These are phyloP conservation scores for Enteromius treurensis DNA, from an alignment of 2,797 vertebrate genomes.

Conservation along the genomic window DNA sequence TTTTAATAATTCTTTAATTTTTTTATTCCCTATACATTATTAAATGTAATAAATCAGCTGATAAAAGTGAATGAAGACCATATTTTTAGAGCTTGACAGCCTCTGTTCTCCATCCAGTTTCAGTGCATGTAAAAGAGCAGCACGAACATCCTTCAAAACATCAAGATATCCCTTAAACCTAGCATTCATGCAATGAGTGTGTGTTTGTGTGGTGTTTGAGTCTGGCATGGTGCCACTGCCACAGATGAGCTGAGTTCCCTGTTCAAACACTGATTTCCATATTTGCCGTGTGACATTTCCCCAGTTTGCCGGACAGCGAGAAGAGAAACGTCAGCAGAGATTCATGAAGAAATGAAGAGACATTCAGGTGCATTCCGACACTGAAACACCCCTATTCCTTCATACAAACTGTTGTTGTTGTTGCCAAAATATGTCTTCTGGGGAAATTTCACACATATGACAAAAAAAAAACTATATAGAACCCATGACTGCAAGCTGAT, in stretches of 20 bases:
- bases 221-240: conserved; percentile 53
- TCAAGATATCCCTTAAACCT: background rate
- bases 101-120: background rate
- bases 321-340: conserved; percentile 56
- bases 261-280: conserved; percentile 81
- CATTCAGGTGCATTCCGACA: background rate
- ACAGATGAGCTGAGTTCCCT: conserved; percentile 81
- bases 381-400: conserved; percentile 13
- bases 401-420: background rate
- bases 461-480: background rate
- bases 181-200: background rate
- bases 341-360: conserved; percentile 20
- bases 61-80: background rate
- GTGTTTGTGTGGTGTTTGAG: conserved; percentile 24
- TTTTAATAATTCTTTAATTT: background rate
- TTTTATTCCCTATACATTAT: background rate
- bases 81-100: background rate
- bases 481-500: conserved; percentile 20
- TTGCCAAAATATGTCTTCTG: background rate
- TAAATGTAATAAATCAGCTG: no score
- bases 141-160: background rate
- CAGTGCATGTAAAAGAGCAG: background rate
- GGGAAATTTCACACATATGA: no score
- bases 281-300: conserved; percentile 67
- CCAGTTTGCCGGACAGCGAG: conserved; percentile 55